A percentile compares a stretch with the other conserved stretches of the same genome.
Conservation (phyloP, 2,888 invertebrate species). For the Entomobrya multifasciata region DNA sequence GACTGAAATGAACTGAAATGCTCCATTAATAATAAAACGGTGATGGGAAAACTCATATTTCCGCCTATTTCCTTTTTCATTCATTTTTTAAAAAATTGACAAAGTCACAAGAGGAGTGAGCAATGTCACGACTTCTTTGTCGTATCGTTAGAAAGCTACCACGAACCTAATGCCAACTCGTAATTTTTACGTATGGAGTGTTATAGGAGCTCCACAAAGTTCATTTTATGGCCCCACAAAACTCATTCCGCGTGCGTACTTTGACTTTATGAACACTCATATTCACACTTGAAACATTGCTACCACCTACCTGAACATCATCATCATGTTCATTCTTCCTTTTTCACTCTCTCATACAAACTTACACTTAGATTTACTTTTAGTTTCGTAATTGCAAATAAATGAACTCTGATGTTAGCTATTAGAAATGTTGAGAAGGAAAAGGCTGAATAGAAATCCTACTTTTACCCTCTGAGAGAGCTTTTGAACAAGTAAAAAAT, state of each 20-base stretch:
- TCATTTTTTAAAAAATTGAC: neutral
- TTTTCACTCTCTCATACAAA: neutral
- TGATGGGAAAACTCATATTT: slow-evolving; percentile 19
- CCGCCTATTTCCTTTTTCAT: slow-evolving; percentile 23
- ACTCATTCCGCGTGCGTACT: neutral
- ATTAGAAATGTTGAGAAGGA: slow-evolving; percentile 18
- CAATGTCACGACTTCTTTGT: slow-evolving; percentile 29
- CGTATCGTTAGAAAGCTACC: neutral
- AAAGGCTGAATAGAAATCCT: neutral
- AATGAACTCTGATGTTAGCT: slow-evolving; percentile 41
- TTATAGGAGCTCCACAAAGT: too few relatives aligned
- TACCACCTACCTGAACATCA: neutral
- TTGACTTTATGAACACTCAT: neutral
- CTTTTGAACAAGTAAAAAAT: neutral
- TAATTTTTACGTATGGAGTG: slow-evolving; percentile 11
- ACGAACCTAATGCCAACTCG: neutral
- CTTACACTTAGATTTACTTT: neutral
- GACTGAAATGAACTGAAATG: too few relatives aligned
- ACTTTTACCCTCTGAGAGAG: neutral
- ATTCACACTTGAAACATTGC: neutral
- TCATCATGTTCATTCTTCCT: neutral
- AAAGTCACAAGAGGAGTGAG: slow-evolving; percentile 4
- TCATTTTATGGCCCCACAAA: neutral
- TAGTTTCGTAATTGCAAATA: slow-evolving; percentile 34
- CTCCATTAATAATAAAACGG: neutral